These are phyloP conservation scores for Psophia crepitans DNA, from an alignment of 2,113 vertebrate species.

Conservation along the genomic window DNA sequence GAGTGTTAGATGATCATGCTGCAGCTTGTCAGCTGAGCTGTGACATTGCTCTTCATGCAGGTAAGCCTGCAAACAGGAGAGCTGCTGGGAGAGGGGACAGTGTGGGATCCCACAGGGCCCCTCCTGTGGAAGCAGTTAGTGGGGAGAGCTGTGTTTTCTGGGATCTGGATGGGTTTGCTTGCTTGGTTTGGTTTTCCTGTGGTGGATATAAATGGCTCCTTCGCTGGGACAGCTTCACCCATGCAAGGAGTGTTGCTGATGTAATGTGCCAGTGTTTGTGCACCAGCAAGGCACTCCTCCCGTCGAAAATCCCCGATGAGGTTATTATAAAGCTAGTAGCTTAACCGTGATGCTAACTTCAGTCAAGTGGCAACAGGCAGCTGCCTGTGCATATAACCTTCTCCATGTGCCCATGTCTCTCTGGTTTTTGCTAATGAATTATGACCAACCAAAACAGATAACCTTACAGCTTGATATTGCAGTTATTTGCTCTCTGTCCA, in stretches of 20 bases:
- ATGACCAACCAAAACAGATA: background rate
- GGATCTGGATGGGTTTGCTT: background rate
- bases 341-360: background rate
- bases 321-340: background rate
- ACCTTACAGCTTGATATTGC: background rate
- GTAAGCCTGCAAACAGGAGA: background rate
- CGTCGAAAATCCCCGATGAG: background rate
- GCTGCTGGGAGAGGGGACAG: background rate
- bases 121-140: background rate
- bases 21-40: background rate
- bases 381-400: background rate
- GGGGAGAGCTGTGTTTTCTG: background rate
- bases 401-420: background rate
- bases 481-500: background rate
- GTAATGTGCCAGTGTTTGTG: background rate
- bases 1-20: too few relatives aligned
- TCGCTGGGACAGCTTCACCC: background rate
- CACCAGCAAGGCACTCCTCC: background rate
- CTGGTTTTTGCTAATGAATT: background rate
- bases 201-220: background rate
- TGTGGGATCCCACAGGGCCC: background rate
- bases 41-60: background rate
- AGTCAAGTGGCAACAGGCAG: background rate
- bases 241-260: background rate
- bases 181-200: background rate